Conservation (phyloP, 2,888 invertebrate genomes). For the Cephalotes varians region DNA sequence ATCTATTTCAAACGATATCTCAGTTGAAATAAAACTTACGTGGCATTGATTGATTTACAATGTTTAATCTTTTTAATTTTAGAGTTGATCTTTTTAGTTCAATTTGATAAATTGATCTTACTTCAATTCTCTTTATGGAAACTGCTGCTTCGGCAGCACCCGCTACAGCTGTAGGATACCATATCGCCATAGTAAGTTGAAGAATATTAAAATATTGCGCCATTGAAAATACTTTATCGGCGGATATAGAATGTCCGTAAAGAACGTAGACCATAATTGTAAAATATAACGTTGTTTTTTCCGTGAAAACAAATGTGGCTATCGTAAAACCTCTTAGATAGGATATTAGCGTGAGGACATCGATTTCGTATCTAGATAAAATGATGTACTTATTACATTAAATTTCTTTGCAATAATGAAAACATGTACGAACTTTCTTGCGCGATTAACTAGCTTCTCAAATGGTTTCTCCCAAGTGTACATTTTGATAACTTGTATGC, state of each 20-base stretch:
- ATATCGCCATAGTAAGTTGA: constrained; percentile 90
- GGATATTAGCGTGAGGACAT: constrained; percentile 89
- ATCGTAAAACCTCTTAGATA: constrained; percentile 90
- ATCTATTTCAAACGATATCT: not conserved
- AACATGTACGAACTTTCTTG: constrained; percentile 88
- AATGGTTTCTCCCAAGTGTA: constrained; percentile 95
- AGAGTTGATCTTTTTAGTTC: not conserved
- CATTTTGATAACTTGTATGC: constrained; percentile 95
- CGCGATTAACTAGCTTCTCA: constrained; percentile 88
- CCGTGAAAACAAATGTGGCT: constrained; percentile 92
- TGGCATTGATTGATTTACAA: not conserved
- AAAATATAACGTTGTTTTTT: constrained; percentile 93
- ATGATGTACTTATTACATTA: not conserved
- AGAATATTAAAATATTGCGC: constrained; percentile 93
- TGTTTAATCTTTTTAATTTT: not conserved
- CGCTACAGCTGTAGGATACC: constrained; percentile 88
- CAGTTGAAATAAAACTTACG: not conserved
- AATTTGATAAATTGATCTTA: constrained; percentile 74
- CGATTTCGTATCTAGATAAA: constrained; percentile 89
- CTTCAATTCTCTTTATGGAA: constrained; percentile 89
- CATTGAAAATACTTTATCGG: constrained; percentile 91
- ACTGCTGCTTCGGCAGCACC: constrained; percentile 89
- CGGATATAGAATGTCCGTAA: constrained; percentile 86
- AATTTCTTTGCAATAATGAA: not conserved
- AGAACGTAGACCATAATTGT: constrained; percentile 93